A percentile compares a stretch with the other conserved stretches of the same genome.
phyloP scores from a whole-genome alignment of 1,140 invertebrate genomes.

The Semibalanus balanoides region DNA sequence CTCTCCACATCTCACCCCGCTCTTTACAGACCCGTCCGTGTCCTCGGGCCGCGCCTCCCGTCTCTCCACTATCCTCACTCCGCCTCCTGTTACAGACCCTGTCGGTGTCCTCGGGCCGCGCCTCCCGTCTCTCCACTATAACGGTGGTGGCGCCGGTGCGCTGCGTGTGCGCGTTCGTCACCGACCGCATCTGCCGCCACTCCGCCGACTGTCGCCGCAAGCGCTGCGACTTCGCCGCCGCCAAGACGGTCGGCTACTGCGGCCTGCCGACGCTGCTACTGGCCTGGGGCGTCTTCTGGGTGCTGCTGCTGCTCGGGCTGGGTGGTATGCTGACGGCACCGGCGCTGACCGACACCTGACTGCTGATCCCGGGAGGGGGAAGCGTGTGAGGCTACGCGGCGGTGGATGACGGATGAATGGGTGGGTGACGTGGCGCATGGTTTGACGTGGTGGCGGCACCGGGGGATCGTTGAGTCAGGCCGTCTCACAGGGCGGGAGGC shows the following conservation, averaged over 20 bases:
- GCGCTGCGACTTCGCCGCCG: neutral
- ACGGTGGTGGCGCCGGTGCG: neutral
- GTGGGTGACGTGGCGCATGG: too few relatives aligned
- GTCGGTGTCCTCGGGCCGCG: neutral
- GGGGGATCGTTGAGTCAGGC: too few relatives aligned
- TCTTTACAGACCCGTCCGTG: neutral
- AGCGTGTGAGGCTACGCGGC: too few relatives aligned
- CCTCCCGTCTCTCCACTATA: neutral
- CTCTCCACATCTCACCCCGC: neutral
- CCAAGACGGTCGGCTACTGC: neutral
- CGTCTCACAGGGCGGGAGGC: too few relatives aligned
- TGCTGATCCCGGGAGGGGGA: too few relatives aligned
- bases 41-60: too few relatives aligned
- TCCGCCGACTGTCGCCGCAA: neutral
- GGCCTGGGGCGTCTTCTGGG: neutral
- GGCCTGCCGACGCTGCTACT: neutral
- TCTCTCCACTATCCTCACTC: neutral
- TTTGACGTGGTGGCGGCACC: too few relatives aligned
- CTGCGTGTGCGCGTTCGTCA: neutral
- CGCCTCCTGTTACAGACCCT: neutral
- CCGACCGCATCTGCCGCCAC: neutral
- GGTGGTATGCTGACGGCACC: neutral
- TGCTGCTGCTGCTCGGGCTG: neutral
- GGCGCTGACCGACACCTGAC: too few relatives aligned
- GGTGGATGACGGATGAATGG: too few relatives aligned